Conservation (phyloP, 37 sponge, comb jelly and placozoan genomes). For the Chondrosia reniformis region DNA sequence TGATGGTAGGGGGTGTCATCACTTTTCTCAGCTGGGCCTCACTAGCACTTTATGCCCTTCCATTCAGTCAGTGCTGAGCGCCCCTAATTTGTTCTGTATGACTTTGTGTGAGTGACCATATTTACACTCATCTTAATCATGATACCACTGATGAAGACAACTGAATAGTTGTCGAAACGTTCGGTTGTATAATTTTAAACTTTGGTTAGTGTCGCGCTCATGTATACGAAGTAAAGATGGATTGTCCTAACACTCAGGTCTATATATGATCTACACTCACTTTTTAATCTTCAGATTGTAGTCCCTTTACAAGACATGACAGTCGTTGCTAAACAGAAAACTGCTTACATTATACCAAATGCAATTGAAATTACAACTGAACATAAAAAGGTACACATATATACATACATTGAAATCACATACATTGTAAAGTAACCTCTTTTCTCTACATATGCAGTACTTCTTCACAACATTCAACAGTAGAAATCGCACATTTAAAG, state of each 20-base stretch:
- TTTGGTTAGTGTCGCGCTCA: too few species aligned
- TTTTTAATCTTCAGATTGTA: neutral
- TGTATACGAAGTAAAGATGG: neutral
- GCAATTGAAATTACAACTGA: conserved; percentile 44
- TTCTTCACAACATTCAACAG: conserved; percentile 47
- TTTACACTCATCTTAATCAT: too few species aligned
- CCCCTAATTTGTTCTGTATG: too few species aligned
- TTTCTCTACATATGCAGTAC: conserved; percentile 25
- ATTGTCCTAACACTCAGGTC: neutral
- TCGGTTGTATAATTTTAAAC: too few species aligned
- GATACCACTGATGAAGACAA: too few species aligned
- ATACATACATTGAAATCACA: neutral
- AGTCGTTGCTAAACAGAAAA: conserved; percentile 45
- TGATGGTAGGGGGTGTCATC: neutral
- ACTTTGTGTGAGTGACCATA: neutral
- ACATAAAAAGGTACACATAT: conserved; percentile 43
- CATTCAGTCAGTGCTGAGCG: too few species aligned
- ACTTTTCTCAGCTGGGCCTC: too few species aligned
- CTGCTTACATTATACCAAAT: conserved; percentile 53
- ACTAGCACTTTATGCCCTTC: too few species aligned
- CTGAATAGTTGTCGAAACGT: too few species aligned
- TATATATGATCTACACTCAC: neutral
- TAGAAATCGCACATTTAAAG: conserved; percentile 33
- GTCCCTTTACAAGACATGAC: conserved; percentile 26
- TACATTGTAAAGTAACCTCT: neutral